Base-by-base conservation (phyloP, 1,140 invertebrate species). In the Scaptomyza montana region DNA sequence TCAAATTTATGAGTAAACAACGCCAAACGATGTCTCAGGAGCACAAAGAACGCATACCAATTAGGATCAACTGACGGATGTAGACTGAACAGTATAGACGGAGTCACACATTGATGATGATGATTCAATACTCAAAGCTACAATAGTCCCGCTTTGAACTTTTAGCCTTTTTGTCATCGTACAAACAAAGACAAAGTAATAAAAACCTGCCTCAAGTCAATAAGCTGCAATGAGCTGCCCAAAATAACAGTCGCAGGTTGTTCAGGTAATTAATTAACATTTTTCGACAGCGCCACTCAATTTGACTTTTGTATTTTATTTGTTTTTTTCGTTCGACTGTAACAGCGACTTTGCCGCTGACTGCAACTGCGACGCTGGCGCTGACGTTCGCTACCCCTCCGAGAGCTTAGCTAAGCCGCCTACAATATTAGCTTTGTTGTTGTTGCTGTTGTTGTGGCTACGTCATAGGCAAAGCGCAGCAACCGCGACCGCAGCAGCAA, bases 1-100 rank as follows among this genome's bases (percentile, higher is more conserved):
- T 77, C 12, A 89, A 79, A 87, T 87, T 87, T 89, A 87, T 87
- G 82, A 84, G 72, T 68, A 79, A 73, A 89, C 76, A 84, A 82
- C 84, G 76, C 60, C 65, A 70, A 82, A 79, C 79, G 82, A 82
- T 67, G 76, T 89, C 64, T 76, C 72, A 74, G 82, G 51, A 72
- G 79, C 56, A 89, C 84, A 74, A 59, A 63, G 60, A 63, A 73
- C 68, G 82, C 80, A 87, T 87, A 89, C 76, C 53, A 87, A 87
- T 54, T 89, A 78, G 84, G 39, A 62, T 65, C 69, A 63, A 46
- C 55, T 36, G 84, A 70, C 84, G 78, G 78, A 89, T 86, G 61
- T 47, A 43, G 25, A 79, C 12, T 53, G 50, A 16, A 7, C 56
- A 43, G 19, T 71, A 30, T 30, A 30, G 28, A 30, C 28, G 28